Conservation (phyloP, 2,888 invertebrate species). For the Leistus spinibarbis region DNA sequence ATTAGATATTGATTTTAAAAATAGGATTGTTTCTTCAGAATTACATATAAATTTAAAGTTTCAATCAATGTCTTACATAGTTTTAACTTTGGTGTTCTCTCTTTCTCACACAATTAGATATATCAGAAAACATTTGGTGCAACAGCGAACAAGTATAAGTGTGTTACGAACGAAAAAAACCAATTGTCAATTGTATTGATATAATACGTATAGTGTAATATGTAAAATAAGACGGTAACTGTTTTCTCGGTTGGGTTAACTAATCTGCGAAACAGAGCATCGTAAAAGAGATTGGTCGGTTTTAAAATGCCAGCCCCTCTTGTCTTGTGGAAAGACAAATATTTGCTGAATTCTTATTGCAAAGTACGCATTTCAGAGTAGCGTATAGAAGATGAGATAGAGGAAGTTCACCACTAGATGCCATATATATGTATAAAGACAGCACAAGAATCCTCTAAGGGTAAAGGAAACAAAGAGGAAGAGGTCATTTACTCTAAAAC, state of each 20-base stretch:
- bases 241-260: conserved; percentile 9
- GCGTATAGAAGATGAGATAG: conserved; percentile 3
- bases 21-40: too few relatives aligned
- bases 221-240: background rate
- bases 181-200: background rate
- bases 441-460: background rate
- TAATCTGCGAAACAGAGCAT: conserved; percentile 38
- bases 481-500: conserved; percentile 18
- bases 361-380: conserved; percentile 44
- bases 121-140: too few relatives aligned
- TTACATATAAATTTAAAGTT: too few relatives aligned
- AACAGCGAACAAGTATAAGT: too few relatives aligned
- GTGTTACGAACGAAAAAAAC: too few relatives aligned
- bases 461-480: conserved; percentile 14
- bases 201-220: background rate
- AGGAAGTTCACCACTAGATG: too few relatives aligned
- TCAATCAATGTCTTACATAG: too few relatives aligned
- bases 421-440: conserved; percentile 14
- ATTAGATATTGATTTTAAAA: too few relatives aligned
- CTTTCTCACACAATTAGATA: too few relatives aligned
- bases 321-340: conserved; percentile 45
- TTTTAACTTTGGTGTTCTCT: too few relatives aligned
- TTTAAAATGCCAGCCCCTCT: conserved; percentile 47
- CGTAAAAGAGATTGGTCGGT: conserved; percentile 43
- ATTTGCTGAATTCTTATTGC: conserved; percentile 50